A percentile compares a stretch with the other conserved stretches of the same genome.
These are phyloP conservation scores for Trichomycterus rosablanca DNA, from an alignment of 2,113 vertebrate genomes.

Conservation along the genomic window DNA sequence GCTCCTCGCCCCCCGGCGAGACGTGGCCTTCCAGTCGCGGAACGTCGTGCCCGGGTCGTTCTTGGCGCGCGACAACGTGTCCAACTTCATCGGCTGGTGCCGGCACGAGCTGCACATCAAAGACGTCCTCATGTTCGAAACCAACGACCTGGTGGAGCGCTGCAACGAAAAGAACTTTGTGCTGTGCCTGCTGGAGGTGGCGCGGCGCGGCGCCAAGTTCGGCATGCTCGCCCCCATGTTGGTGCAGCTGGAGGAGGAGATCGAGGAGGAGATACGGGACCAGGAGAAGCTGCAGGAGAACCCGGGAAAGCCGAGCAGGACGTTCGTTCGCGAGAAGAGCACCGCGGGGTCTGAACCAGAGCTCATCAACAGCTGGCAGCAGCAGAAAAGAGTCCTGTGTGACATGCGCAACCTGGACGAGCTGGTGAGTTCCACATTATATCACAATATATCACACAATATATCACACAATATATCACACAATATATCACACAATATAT, in stretches of 20 bases:
- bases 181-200: slow-evolving; percentile 91
- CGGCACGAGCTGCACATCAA: slow-evolving; percentile 86
- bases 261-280: slow-evolving; percentile 86
- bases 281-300: slow-evolving; percentile 59
- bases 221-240: slow-evolving; percentile 94
- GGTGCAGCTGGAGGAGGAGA: slow-evolving; percentile 96
- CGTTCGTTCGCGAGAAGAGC: slow-evolving; percentile 56
- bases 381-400: slow-evolving; percentile 75
- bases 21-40: slow-evolving; percentile 82
- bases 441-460: no score
- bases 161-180: slow-evolving; percentile 96
- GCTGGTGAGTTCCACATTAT: no score
- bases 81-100: slow-evolving; percentile 96
- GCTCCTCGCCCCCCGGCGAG: slow-evolving; percentile 65
- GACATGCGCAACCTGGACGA: slow-evolving; percentile 93
- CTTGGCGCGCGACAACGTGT: slow-evolving; percentile 87
- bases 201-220: slow-evolving; percentile 84
- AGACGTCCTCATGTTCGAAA: slow-evolving; percentile 97
- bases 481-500: no score
- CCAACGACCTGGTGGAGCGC: slow-evolving; percentile 89
- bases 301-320: slow-evolving; percentile 49
- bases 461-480: no score
- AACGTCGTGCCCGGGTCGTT: slow-evolving; percentile 83
- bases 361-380: slow-evolving; percentile 60
- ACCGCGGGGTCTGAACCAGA: slow-evolving; percentile 54